Conservation (phyloP, 2,113 vertebrate species). For the Mesitornis unicolor region DNA sequence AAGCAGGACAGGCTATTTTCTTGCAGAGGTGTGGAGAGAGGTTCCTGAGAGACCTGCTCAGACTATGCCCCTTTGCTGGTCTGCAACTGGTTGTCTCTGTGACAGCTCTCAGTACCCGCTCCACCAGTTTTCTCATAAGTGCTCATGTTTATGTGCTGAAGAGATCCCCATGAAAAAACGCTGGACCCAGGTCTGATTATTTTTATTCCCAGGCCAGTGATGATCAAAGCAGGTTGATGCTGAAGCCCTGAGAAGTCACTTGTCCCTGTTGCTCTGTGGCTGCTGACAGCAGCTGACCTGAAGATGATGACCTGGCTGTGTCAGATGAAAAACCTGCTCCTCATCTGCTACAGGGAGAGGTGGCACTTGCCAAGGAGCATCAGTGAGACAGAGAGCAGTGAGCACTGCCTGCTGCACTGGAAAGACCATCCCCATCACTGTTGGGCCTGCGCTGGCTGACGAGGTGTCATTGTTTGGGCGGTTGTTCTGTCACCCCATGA, state of each 20-base stretch:
- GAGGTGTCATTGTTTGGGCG: too few species aligned
- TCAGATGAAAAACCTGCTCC: background rate
- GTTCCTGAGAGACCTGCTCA: background rate
- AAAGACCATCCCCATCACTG: background rate
- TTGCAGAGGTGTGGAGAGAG: background rate
- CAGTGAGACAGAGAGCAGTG: background rate
- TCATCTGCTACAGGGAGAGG: background rate
- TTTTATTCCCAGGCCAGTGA: background rate
- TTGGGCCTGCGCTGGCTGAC: background rate
- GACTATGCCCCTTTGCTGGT: background rate
- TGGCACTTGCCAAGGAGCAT: background rate
- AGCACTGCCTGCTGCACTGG: fast-evolving
- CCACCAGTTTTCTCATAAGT: background rate
- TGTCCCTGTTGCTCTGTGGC: background rate
- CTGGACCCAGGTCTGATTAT: background rate
- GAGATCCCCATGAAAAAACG: background rate
- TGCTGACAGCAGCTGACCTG: background rate
- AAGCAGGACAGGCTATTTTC: background rate
- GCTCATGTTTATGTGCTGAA: background rate
- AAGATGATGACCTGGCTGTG: background rate
- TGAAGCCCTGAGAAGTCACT: background rate
- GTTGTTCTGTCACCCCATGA: too few species aligned
- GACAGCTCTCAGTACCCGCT: fast-evolving
- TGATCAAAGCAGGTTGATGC: background rate
- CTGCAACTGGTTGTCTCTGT: background rate